A percentile compares a stretch with the other conserved stretches of the same genome.
These are phyloP conservation scores for Diceros bicornis DNA, from an alignment of 2,797 vertebrate genomes.

Conservation along the genomic window DNA sequence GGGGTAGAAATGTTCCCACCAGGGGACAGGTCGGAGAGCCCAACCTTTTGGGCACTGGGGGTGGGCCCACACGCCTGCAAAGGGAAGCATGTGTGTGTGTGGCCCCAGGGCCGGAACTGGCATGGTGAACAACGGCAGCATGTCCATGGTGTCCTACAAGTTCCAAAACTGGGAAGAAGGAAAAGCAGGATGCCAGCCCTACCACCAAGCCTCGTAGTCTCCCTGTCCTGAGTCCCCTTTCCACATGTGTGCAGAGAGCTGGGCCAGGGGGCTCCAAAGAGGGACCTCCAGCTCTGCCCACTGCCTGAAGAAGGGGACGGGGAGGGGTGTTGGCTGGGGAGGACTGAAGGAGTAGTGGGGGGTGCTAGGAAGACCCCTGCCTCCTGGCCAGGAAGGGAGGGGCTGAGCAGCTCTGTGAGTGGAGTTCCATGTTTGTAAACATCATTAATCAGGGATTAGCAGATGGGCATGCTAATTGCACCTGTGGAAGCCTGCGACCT, in stretches of 20 bases:
- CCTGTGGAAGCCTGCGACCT: constrained; percentile 95
- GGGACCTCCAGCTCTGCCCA: background rate
- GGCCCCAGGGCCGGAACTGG: no score
- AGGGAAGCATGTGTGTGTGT: background rate
- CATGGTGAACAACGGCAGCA: background rate
- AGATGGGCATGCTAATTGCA: constrained; percentile 97
- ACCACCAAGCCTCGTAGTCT: no score
- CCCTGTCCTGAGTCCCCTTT: background rate
- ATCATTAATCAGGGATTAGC: constrained; percentile 97
- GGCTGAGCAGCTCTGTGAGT: constrained; percentile 77
- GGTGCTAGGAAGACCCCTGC: background rate
- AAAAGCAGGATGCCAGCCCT: background rate
- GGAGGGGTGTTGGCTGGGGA: background rate
- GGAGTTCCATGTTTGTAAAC: constrained; percentile 93
- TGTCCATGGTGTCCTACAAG: fast-evolving
- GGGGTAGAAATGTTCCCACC: background rate
- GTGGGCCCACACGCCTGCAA: background rate
- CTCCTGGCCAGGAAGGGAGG: background rate
- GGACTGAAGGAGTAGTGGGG: background rate
- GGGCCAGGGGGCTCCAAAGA: background rate
- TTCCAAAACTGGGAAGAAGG: background rate
- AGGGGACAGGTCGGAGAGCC: background rate
- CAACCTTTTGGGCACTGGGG: no score
- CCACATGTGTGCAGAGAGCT: background rate
- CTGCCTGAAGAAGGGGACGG: background rate